Evolutionary conservation across 2,888 invertebrate genomes (phyloP), one percentile per base, ranked within the genome.

Genomic region (Thalpophila matura): DNA sequence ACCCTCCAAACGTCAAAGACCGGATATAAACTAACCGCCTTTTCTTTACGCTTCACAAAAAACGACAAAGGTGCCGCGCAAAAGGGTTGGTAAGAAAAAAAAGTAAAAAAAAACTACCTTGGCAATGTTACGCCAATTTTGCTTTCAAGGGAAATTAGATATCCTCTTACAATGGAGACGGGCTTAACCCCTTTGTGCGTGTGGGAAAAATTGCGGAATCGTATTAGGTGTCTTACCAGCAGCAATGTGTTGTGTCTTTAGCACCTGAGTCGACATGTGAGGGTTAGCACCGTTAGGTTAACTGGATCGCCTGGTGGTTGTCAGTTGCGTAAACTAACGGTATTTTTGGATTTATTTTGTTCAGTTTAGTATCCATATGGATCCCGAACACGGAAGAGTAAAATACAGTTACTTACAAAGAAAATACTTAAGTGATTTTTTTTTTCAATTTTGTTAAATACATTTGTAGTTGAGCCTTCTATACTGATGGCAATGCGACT

Each of bases 21-120:
- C 94, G 95, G 95, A 95, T 93, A 95, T 94, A 95, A 95, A 95
- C 95, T 92, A 90, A 93, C 94, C 95, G 95, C 95, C 95, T 94
- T 93, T 95, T 95, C 94, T 94, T 95, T 93, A 87, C 95, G 91
- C 94, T 87, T 83, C 78, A 77, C 85, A 89, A 86, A 89, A 83
- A 86, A 88, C 84, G 77, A 92, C 89, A 91, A 91, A 89, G 86
- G 86, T 86, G 87, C 87, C 89, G 81, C 88, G 79, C 50, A 86
- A 89, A 92, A 89, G 90, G 91, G 91, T 90, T 90, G 80, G 77
- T 75, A 81, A 86, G 78, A 89, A 89, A 90, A 89, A 90, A 87
- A 71, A 74, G 59, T 62, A 77, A 72, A 72, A 81, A 81, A 84
- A 82, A 81, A 86, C 79, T 86, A 87, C 88, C 89, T 87, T 83